Evolutionary conservation across 2,888 invertebrate species (phyloP).

Genomic region (Lepidocyrtinus sp.): DNA sequence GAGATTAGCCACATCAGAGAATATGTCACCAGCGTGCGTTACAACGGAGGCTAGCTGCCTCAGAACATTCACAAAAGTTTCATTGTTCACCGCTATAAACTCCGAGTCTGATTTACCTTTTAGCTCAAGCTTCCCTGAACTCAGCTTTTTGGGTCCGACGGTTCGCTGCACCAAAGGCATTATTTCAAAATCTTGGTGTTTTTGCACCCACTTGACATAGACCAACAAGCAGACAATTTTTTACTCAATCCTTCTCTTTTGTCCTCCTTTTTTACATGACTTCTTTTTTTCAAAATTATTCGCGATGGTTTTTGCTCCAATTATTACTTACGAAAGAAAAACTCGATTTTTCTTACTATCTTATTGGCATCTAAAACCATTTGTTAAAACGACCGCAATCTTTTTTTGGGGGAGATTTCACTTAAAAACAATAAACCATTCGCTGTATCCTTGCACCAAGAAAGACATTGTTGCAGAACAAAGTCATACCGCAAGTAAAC

Average conservation of each 20-base stretch:
- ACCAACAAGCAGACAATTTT: too few relatives aligned
- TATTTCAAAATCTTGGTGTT: too few relatives aligned
- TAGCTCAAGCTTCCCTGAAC: conserved; percentile 64
- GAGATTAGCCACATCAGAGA: conserved; percentile 84
- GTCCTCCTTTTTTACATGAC: not conserved
- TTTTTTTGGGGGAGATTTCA: not conserved
- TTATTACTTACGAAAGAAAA: not conserved
- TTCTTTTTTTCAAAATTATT: not conserved
- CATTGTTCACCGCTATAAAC: conserved; percentile 89
- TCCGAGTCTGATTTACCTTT: conserved; percentile 74
- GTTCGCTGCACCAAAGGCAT: conserved; percentile 68
- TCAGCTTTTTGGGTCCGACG: conserved; percentile 63
- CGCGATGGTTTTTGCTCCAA: conserved; percentile 2
- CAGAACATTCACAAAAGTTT: conserved; percentile 87
- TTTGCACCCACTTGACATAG: too few relatives aligned
- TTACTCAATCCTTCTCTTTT: not conserved
- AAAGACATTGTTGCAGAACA: too few relatives aligned
- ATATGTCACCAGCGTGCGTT: conserved; percentile 87
- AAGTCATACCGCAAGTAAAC: too few relatives aligned
- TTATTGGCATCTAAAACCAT: not conserved
- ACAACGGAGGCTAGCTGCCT: conserved; percentile 89
- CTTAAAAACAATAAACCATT: not conserved
- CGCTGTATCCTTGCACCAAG: not conserved
- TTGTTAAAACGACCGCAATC: not conserved
- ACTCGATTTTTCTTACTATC: conserved; percentile 4